These are phyloP conservation scores for Dioctria linearis DNA, from an alignment of 2,888 invertebrate genomes.

Conservation along the genomic window DNA sequence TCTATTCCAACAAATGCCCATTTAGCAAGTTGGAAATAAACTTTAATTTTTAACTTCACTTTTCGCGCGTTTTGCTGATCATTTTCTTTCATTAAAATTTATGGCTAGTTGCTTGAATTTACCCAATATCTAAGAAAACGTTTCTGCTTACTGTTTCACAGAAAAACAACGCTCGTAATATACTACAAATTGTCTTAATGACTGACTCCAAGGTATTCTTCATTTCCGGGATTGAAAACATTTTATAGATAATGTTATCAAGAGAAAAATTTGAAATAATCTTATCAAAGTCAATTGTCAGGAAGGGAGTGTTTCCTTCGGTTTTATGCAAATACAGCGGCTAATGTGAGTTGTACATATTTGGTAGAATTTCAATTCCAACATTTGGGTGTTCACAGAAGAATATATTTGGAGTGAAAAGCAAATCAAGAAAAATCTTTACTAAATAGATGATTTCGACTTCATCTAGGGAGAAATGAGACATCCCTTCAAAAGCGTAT, in stretches of 20 bases:
- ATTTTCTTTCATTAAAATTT: conserved; percentile 11
- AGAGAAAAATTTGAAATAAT: conserved; percentile 9
- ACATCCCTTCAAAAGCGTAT: conserved; percentile 32
- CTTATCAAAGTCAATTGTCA: conserved; percentile 15
- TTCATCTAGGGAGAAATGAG: conserved; percentile 24
- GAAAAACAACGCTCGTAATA: background rate
- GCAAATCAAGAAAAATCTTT: conserved; percentile 23
- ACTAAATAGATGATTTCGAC: conserved; percentile 29
- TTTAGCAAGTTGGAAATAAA: conserved; percentile 20
- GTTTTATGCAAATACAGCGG: conserved; percentile 24
- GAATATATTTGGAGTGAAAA: background rate
- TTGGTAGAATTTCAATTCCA: conserved; percentile 36
- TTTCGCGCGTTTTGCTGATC: conserved; percentile 14
- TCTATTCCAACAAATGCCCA: conserved; percentile 9
- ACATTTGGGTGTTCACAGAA: conserved; percentile 1
- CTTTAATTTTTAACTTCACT: conserved; percentile 21
- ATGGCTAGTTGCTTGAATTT: background rate
- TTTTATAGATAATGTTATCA: background rate
- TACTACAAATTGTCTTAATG: background rate
- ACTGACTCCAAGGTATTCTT: background rate
- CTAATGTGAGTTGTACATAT: conserved; percentile 33
- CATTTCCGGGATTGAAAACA: background rate
- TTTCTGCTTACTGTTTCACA: too few relatives aligned
- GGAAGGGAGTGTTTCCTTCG: background rate
- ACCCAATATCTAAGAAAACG: too few relatives aligned